Evolutionary conservation across 2,797 vertebrate species (phyloP).

Genomic region (Microtus californicus): DNA sequence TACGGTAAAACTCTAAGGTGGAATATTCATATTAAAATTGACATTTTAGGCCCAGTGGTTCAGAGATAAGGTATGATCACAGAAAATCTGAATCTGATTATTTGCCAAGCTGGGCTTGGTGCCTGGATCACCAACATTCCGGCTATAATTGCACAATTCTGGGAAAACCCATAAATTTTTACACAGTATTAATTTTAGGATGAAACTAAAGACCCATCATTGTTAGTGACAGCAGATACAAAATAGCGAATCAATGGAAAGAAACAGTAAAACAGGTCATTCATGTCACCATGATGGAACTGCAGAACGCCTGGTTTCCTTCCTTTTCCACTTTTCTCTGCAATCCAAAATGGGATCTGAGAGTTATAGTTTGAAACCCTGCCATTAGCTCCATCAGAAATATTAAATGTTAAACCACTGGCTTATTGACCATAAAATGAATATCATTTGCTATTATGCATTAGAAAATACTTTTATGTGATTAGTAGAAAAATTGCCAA

Average conservation of each 20-base stretch:
- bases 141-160: background rate
- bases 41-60: background rate
- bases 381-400: conserved; percentile 78
- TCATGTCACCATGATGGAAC: background rate
- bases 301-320: background rate
- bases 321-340: conserved; percentile 8
- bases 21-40: background rate
- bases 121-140: background rate
- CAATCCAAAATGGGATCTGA: conserved; percentile 48
- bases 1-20: background rate
- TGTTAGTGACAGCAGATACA: background rate
- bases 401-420: conserved; percentile 70
- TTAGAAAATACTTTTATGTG: conserved; percentile 67
- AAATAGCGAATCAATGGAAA: background rate
- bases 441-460: conserved; percentile 56
- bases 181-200: background rate
- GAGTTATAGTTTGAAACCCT: conserved; percentile 70
- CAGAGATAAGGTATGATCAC: background rate
- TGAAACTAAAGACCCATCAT: background rate
- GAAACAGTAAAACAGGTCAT: background rate
- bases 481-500: conserved; percentile 63
- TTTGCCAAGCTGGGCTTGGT: background rate
- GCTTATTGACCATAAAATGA: conserved; percentile 64
- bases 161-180: conserved; percentile 17
- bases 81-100: background rate